Conservation (phyloP, 2,113 vertebrate genomes). For the Archocentrus centrarchus region DNA sequence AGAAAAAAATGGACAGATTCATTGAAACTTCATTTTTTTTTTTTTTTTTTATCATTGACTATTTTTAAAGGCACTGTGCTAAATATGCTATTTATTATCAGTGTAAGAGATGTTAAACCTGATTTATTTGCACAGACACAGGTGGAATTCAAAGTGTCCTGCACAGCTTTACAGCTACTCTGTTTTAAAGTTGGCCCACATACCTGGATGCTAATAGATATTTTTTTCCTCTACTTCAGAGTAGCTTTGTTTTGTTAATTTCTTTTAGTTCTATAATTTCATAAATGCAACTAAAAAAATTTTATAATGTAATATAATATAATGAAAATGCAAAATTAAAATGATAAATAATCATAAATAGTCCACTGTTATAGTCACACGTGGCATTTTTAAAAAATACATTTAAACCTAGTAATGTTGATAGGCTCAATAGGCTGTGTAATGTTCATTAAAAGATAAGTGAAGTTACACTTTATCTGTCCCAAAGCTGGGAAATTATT, state of each 20-base stretch:
- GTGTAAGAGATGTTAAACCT: neutral
- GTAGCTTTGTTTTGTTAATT: neutral
- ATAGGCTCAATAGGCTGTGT: neutral
- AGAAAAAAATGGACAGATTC: too few relatives aligned
- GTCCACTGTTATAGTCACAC: too few relatives aligned
- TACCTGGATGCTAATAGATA: neutral
- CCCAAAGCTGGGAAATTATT: neutral
- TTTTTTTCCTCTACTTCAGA: too few relatives aligned
- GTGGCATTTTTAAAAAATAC: too few relatives aligned
- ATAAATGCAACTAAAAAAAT: too few relatives aligned
- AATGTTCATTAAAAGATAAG: neutral
- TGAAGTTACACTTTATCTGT: neutral
- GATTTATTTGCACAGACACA: neutral
- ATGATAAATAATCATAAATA: too few relatives aligned
- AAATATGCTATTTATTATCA: neutral
- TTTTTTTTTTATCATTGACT: neutral
- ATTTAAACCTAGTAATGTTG: too few relatives aligned
- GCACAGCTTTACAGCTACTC: neutral
- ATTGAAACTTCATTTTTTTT: too few relatives aligned
- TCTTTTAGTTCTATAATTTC: too few relatives aligned
- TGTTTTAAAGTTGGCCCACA: neutral
- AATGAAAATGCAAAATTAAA: too few relatives aligned
- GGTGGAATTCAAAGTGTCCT: neutral
- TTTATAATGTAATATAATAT: too few relatives aligned
- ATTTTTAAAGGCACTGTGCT: neutral